Base-by-base conservation (phyloP, 2,888 invertebrate species). In the Euphydryas editha region DNA sequence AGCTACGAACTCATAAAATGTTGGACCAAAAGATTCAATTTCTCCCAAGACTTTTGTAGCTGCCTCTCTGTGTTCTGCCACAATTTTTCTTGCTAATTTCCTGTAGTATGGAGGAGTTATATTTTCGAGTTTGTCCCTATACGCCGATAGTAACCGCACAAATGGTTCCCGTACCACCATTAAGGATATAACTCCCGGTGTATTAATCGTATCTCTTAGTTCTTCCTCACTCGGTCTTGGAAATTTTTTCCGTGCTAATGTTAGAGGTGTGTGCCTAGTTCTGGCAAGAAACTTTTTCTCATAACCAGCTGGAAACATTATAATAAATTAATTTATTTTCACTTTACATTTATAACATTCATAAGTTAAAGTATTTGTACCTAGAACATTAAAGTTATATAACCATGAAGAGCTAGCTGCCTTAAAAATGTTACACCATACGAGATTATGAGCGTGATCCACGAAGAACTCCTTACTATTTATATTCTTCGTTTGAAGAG, bases 401-500 rank as follows among this genome's bases (percentile, higher is more conserved):
- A 96, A 93, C 96, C 96, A 96, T 10, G 95, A 95, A n/a, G 96
- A 96, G 75, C 96, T 96, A 24, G 95, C 95, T 42, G 95, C 95
- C 89, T 96, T 96, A 80, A 96, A 96, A 72, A 96, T 94, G 80
- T 95, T 96, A 80, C 96, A 96, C 96, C 96, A 96, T 55, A 95
- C 95, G 54, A 96, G 86, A 76, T 94, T 95, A 75, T 96, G 95
- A 62, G 77, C 80, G 90, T 95, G 80, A 89, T 94, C 95, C 68
- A 96, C 94, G 79, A 96, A 95, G 83, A 96, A 96, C 82, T 96
- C 96, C 93, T 95, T 95, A 72, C 94, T 95, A 81, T 96, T 96
- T 71, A 96, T 94, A 74, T 87, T 77, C 80, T 93, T 80, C 13
- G 75, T 75, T 11, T 76, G 60, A 3, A 90, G 76, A 36, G 76